These are phyloP conservation scores for Drosophila crucigera DNA, from an alignment of 2,888 invertebrate genomes.

Conservation along the genomic window DNA sequence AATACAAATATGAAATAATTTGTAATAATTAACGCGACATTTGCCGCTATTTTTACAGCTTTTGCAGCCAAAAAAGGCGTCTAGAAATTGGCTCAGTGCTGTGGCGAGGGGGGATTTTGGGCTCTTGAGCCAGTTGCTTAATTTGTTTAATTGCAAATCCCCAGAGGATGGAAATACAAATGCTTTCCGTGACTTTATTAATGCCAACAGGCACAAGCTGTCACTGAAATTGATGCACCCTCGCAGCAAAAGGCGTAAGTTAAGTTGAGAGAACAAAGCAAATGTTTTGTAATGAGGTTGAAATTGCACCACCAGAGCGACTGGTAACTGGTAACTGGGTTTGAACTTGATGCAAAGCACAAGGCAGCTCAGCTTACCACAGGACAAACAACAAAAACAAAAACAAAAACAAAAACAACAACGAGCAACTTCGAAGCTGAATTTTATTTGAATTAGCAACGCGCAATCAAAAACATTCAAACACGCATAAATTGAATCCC, in stretches of 20 bases:
- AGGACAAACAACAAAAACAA: constrained; percentile 41
- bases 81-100: constrained; percentile 1
- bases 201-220: constrained; percentile 70
- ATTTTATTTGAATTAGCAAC: constrained; percentile 79
- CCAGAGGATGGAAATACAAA: constrained; percentile 39
- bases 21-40: constrained; percentile 77
- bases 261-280: constrained; percentile 48
- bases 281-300: constrained; percentile 71
- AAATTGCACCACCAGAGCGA: constrained; percentile 61
- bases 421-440: constrained; percentile 44
- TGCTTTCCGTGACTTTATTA: constrained; percentile 57
- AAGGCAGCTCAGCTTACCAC: constrained; percentile 55
- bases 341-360: constrained; percentile 19
- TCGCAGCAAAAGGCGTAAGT: constrained; percentile 44
- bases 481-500: constrained; percentile 83
- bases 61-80: constrained; percentile 36
- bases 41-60: constrained; percentile 58
- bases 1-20: constrained; percentile 69
- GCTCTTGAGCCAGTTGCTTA: constrained; percentile 39
- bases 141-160: constrained; percentile 78
- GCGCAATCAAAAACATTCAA: constrained; percentile 83
- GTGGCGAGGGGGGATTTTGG: not conserved
- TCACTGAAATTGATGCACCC: constrained; percentile 65
- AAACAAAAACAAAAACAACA: constrained; percentile 23
- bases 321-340: constrained; percentile 17